Percentiles rank a stretch among this genome's conserved stretches.
Conservation (phyloP, 2,113 vertebrate species). For the Anarrhichthys ocellatus region DNA sequence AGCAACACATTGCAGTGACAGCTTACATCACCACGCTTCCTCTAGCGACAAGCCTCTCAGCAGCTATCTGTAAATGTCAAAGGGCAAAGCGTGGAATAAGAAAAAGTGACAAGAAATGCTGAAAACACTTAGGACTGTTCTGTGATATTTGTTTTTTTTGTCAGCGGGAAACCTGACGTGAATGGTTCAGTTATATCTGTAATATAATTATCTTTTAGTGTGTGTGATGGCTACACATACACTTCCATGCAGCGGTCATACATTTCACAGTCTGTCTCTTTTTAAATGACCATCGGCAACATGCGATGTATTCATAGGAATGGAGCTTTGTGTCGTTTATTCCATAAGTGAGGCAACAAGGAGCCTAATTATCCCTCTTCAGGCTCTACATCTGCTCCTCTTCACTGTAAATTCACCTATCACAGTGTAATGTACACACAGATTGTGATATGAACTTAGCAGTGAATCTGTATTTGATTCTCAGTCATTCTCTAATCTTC, state of each 20-base stretch:
- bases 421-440: not conserved
- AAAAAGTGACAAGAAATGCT: slow-evolving; percentile 18
- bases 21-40: slow-evolving; percentile 51
- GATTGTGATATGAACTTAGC: slow-evolving; percentile 11
- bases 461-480: not conserved
- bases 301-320: slow-evolving; percentile 15
- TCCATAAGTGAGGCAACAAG: slow-evolving; percentile 27
- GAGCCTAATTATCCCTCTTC: slow-evolving; percentile 33
- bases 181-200: not conserved
- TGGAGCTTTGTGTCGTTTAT: slow-evolving; percentile 43
- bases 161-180: slow-evolving; percentile 16
- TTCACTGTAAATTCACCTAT: slow-evolving; percentile 7
- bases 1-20: slow-evolving; percentile 62
- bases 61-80: slow-evolving; percentile 30
- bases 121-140: slow-evolving; percentile 20
- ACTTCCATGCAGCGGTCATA: not conserved
- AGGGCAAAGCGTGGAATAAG: slow-evolving; percentile 14
- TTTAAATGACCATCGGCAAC: slow-evolving; percentile 21
- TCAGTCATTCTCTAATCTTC: slow-evolving; percentile 1
- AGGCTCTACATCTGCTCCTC: slow-evolving; percentile 11
- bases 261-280: slow-evolving; percentile 20
- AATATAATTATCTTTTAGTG: not conserved
- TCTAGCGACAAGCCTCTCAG: slow-evolving; percentile 9
- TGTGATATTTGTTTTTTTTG: not conserved
- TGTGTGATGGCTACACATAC: not conserved